Evolutionary conservation across 1,140 invertebrate genomes (phyloP), one percentile per base, ranked within the genome.

Genomic region (Centruroides vittatus): DNA sequence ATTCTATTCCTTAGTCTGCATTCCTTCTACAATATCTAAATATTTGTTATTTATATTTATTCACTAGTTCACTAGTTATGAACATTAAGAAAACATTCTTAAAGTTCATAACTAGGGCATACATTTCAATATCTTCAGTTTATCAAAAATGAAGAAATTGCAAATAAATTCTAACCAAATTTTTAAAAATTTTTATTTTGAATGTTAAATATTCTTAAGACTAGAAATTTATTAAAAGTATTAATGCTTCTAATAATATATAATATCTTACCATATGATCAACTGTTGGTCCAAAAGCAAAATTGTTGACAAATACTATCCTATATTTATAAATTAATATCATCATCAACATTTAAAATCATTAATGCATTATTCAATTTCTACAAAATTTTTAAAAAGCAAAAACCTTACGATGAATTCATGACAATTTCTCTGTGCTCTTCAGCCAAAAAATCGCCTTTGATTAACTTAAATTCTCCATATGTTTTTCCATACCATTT

Each of bases 261-360:
- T 46, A 61, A 48, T 59, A 23, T 46, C 59, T 69, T 68, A 75
- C 75, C 72, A 75, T 73, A 77, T 98, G 93, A 78, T 98, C 94
- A 12, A 98, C 93, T 61, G 84, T 86, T 47, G 95, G 93, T 13
- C 94, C 94, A 74, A 98, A 98, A 49, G 94, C 93, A 79, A 95
- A 98, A 79, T 98, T 98, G 78, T 98, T 98, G 5, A 97, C 93
- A 79, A 98, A 98, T 53, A 98, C 91, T 69, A 98, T 88, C 48
- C 75, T 78, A 65, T 57, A 62, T 51, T 59, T 64, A 65, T 63
- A 58, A 48, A 23, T 13, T 9, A 58, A 7, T 52, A 50, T 52
- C 23, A 23, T 23, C 23, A 23, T 23, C 12, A 51, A n/a, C 49
- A n/a, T 51, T 51, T 51, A n/a, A 51, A 51, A n/a, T 34, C 12